Evolutionary conservation across 2,888 invertebrate genomes (phyloP), one percentile per base, ranked within the genome.

Genomic region (Amiota communis): DNA sequence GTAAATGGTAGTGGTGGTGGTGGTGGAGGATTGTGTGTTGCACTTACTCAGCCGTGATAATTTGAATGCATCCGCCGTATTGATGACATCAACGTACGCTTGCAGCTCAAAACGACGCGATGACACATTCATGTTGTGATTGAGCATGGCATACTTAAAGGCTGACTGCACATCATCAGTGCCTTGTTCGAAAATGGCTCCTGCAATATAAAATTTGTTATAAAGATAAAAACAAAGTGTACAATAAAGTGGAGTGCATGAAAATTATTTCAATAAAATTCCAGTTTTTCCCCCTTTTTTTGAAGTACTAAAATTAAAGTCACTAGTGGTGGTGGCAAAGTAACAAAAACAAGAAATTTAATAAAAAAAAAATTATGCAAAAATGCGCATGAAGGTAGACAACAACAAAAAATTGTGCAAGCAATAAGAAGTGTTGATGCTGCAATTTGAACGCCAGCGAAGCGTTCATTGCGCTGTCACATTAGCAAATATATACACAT

Each of bases 61-160:
- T 90, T 97, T 97, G 91, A 96, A 97, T 77, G 97, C 96, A 90
- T 97, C 97, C 49, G 96, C 96, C 23, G 97, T 97, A 90, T 97
- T 95, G 90, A 97, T 97, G 87, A 97, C 95, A 89, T 97, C 96
- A 71, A 96, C 96, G 87, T 94, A 96, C 12, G 96, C 96, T 89
- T 96, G 95, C 73, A 97, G 91, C 89, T 97, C 97, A 88, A 97
- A 94, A 70, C 95, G 92, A 75, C 94, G 91, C 65, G 93, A 93
- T 77, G 94, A 94, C 78, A 95, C 93, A 88, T 96, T 96, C 88
- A 96, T 94, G 89, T 96, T 96, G 90, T 97, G 96, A 85, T 94
- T 93, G 72, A 94, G 92, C 93, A 96, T 94, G 17, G 97, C 97
- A 89, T 95, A 96, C 88, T 95, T 96, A 91, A 97, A 97, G 47